Evolutionary conservation across 2,888 invertebrate genomes (phyloP).

Genomic region (Chaetogeoica ovagalla): DNA sequence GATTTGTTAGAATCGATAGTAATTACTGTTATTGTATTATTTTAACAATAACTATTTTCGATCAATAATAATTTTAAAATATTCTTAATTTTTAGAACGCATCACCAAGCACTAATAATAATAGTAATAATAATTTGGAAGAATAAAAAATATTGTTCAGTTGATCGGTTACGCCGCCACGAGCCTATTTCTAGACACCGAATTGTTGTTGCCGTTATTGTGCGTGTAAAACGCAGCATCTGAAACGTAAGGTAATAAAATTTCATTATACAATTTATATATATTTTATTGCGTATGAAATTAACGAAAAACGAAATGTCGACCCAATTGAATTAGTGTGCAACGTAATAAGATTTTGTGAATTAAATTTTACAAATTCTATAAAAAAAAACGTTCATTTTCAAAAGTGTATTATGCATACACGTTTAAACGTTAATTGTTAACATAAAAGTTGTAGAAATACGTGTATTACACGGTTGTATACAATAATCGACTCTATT

Average conservation of each 20-base stretch:
- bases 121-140: slow-evolving; percentile 32
- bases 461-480: background rate
- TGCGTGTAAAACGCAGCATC: slow-evolving; percentile 7
- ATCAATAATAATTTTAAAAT: slow-evolving; percentile 10
- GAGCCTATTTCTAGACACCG: background rate
- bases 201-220: background rate
- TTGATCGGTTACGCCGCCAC: background rate
- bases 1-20: background rate
- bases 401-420: background rate
- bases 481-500: background rate
- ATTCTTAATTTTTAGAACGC: slow-evolving; percentile 30
- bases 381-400: background rate
- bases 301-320: background rate
- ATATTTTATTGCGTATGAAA: background rate
- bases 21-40: slow-evolving; percentile 11
- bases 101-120: slow-evolving; percentile 42
- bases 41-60: background rate
- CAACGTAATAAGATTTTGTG: background rate
- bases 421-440: background rate
- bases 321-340: background rate
- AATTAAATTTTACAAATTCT: background rate
- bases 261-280: background rate
- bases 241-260: slow-evolving; percentile 22
- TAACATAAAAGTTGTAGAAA: background rate
- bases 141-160: slow-evolving; percentile 25